A percentile compares a stretch with the other conserved stretches of the same genome.
Evolutionary conservation across 2,797 vertebrate genomes (phyloP).

Genomic region (Oceanodroma leucorhoa): DNA sequence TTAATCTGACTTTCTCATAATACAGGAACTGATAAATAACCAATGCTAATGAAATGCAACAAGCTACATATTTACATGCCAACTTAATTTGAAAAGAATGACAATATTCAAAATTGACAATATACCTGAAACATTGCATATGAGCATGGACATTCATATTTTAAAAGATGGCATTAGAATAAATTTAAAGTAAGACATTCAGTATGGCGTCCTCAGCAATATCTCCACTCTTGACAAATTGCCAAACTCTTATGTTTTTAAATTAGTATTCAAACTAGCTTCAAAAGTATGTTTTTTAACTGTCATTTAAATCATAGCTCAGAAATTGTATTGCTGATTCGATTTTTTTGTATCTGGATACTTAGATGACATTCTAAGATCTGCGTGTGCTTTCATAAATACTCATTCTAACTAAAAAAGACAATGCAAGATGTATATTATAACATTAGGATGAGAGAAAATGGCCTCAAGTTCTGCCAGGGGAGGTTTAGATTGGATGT

Average conservation of each 20-base stretch:
- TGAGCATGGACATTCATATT: not conserved
- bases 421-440: not conserved
- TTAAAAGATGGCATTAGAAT: not conserved
- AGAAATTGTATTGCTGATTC: not conserved
- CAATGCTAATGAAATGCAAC: not conserved
- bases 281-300: not conserved
- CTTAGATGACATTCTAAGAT: not conserved
- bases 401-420: not conserved
- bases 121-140: not conserved
- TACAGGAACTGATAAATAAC: not conserved
- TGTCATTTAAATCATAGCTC: not conserved
- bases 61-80: not conserved
- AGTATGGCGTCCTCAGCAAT: not conserved
- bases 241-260: not conserved
- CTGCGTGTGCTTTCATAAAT: not conserved
- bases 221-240: not conserved
- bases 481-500: not conserved
- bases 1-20: constrained; percentile 16
- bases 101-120: not conserved
- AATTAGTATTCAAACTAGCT: not conserved
- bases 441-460: not conserved
- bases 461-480: too few relatives aligned
- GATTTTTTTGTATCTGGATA: not conserved
- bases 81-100: not conserved
- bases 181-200: not conserved